Conservation (phyloP, 2,797 vertebrate species). For the Furcifer pardalis region DNA sequence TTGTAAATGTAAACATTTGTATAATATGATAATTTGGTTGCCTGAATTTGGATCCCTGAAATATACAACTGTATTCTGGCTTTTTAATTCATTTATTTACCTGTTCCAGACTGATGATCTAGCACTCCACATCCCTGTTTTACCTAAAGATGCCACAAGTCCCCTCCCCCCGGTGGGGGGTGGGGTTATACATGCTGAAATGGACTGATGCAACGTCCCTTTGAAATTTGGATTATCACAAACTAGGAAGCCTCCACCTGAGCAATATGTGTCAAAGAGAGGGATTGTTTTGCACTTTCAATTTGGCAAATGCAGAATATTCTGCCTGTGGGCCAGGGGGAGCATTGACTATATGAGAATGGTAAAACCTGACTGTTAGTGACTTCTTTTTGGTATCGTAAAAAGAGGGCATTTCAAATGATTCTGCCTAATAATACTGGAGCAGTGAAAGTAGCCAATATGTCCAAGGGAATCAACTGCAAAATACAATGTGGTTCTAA, state of each 20-base stretch:
- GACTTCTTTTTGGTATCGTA: conserved; percentile 7
- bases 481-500: neutral
- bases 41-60: no score
- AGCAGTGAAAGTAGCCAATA: neutral
- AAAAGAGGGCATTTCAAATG: conserved; percentile 22
- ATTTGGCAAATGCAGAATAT: neutral
- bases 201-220: no score
- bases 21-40: no score
- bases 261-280: neutral
- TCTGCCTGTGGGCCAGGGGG: neutral
- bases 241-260: neutral
- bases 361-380: neutral
- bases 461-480: neutral
- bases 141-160: no score
- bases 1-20: no score
- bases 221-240: neutral
- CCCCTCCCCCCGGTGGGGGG: no score
- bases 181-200: no score
- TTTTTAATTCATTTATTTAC: no score
- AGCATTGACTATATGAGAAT: neutral
- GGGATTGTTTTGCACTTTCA: conserved; percentile 21
- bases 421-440: neutral
- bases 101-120: no score
- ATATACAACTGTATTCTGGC: no score
- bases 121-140: no score